A percentile compares a stretch with the other conserved stretches of the same genome.
Conservation (phyloP, 2,888 invertebrate species). For the Microdon myrmicae region DNA sequence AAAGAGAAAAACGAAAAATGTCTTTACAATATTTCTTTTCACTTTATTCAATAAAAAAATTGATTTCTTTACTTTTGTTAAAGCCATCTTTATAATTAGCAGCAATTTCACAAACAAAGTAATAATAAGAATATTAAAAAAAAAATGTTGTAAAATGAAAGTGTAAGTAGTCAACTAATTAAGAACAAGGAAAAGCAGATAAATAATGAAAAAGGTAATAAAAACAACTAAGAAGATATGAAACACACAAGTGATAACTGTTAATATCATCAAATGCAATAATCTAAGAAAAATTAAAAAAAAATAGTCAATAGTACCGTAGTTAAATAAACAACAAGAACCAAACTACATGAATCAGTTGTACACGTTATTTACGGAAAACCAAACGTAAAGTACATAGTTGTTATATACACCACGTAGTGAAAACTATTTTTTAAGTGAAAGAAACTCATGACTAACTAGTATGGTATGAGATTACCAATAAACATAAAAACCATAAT, state of each 20-base stretch:
- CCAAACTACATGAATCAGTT: constrained; percentile 48
- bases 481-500: constrained; percentile 1
- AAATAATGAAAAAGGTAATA: constrained; percentile 1
- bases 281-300: constrained; percentile 40
- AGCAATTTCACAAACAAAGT: constrained; percentile 48
- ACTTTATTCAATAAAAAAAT: constrained; percentile 3
- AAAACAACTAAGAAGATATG: constrained; percentile 3
- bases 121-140: constrained; percentile 6
- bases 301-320: constrained; percentile 46
- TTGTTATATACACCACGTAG: constrained; percentile 41
- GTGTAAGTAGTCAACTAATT: constrained; percentile 23
- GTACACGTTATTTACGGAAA: constrained; percentile 34
- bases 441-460: constrained; percentile 11
- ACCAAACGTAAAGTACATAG: constrained; percentile 12
- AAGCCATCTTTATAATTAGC: constrained; percentile 29
- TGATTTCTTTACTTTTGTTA: constrained; percentile 7
- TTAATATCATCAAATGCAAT: constrained; percentile 47
- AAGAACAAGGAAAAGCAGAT: constrained; percentile 16
- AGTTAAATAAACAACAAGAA: constrained; percentile 48
- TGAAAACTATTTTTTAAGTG: constrained; percentile 42
- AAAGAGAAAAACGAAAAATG: constrained; percentile 16
- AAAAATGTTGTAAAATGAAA: constrained; percentile 24
- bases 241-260: constrained; percentile 45
- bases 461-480: no score
- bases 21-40: background rate